Evolutionary conservation across 2,797 vertebrate genomes (phyloP).

Genomic region (Brachyrhaphis roseni): DNA sequence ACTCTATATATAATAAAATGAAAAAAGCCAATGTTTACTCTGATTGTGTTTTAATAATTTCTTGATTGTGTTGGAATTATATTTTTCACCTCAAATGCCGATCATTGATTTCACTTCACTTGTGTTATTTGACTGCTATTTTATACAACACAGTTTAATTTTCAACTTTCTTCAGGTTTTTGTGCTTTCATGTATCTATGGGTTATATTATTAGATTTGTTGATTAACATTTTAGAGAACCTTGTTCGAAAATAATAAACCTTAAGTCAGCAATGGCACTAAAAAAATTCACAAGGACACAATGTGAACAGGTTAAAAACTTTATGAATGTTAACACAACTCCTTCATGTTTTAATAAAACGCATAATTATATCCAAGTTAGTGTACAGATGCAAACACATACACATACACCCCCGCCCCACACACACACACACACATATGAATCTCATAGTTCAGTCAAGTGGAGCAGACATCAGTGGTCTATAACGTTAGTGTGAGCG

Average conservation of each 20-base stretch:
- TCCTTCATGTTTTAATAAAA: not conserved
- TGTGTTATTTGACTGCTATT: not conserved
- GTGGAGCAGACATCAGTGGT: slow-evolving; percentile 73
- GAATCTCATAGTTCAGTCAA: slow-evolving; percentile 52
- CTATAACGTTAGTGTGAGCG: slow-evolving; percentile 69
- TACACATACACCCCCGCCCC: slow-evolving; percentile 14
- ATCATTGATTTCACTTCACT: not conserved
- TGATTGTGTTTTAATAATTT: not conserved
- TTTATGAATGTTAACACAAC: not conserved
- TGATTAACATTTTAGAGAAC: not conserved
- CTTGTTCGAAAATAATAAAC: not conserved
- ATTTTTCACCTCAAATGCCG: not conserved
- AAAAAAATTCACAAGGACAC: not conserved
- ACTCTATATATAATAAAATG: not conserved
- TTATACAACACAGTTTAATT: not conserved
- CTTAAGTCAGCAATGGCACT: not conserved
- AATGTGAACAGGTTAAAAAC: not conserved
- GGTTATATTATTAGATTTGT: not conserved
- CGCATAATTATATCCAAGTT: slow-evolving; percentile 24
- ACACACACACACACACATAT: slow-evolving; percentile 20
- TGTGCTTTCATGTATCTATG: not conserved
- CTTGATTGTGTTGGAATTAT: not conserved
- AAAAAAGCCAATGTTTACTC: not conserved
- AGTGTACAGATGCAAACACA: slow-evolving; percentile 31
- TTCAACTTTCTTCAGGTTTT: not conserved